Conservation (phyloP, 2,888 invertebrate species). For the Helobdella robusta region DNA sequence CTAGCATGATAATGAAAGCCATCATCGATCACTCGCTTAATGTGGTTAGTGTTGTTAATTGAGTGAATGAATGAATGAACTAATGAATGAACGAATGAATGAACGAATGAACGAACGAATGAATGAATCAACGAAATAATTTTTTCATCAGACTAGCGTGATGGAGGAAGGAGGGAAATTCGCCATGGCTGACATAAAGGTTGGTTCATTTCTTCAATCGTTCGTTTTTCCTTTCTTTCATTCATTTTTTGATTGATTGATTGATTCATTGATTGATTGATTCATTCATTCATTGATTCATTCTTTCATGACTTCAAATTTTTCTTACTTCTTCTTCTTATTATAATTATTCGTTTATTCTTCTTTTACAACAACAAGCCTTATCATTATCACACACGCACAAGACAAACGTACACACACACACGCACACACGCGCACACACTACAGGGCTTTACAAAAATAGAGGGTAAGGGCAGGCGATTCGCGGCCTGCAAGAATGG, state of each 20-base stretch:
- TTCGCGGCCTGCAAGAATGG: conserved; percentile 43
- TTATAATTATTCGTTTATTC: neutral
- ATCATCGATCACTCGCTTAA: conserved; percentile 13
- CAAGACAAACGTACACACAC: neutral
- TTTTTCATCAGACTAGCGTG: neutral
- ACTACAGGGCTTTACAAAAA: conserved; percentile 42
- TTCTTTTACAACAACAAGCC: neutral
- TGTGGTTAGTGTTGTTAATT: no score
- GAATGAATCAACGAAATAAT: no score
- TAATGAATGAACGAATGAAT: no score
- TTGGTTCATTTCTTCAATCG: neutral
- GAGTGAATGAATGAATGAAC: no score
- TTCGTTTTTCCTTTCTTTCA: neutral
- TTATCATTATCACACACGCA: neutral
- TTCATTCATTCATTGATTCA: neutral
- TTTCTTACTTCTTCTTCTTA: neutral
- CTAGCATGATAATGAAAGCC: conserved; percentile 37
- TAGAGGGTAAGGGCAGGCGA: conserved; percentile 40
- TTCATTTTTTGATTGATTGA: neutral
- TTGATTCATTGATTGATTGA: neutral
- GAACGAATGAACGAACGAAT: no score
- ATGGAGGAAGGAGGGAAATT: neutral
- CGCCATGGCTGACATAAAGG: neutral
- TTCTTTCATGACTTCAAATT: neutral
- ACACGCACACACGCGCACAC: neutral